Base-by-base conservation (phyloP, 2,113 vertebrate genomes). In the Beaufortia kweichowensis region DNA sequence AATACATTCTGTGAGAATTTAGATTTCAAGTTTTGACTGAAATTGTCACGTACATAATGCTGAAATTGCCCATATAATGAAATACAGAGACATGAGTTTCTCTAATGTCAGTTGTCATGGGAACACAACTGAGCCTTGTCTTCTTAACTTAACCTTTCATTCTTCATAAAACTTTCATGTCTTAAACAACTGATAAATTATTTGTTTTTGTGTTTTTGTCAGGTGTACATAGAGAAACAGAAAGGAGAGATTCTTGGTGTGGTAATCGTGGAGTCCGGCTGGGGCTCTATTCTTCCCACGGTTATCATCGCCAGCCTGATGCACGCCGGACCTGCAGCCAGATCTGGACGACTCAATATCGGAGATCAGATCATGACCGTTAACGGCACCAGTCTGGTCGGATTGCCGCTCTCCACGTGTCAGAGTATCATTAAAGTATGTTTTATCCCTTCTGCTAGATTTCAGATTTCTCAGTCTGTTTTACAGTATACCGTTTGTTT, bases 341-440 rank as follows among this genome's bases (percentile, higher is more conserved):
- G 96, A 78, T 99, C 96, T 0, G 95, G 96, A 3, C 93, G 95
- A n/a, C 91, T 99, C 48, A 98, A 96, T 73, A 98, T 98, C 12
- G 97, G 97, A 23, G 96, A 99, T 86, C 97, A 99, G 89, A 98
- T 99, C 85, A 99, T 99, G 97, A 98, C 96, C 14, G 92, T 99
- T 62, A 99, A 99, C 0, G 95, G 96, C 65, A 99, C 96, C 77
- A 99, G 96, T 84, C 90, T 99, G 86, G 96, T 99, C 88, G 97
- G 97, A 46, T 90, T 99, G 73, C 97, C 96, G 1, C 94, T 99
- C 8, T 95, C 93, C 59, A 99, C 97, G 11, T 99, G 97, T 86
- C 97, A 99, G 91, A 99, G 96, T 91, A 98, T 99, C 85, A 99
- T 99, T 86, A 99, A 99, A 95, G 96, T 99, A 56, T 3, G 23